Evolutionary conservation across 2,888 invertebrate genomes (phyloP), one percentile per base, ranked within the genome.

Genomic region (Piscicola geometra): DNA sequence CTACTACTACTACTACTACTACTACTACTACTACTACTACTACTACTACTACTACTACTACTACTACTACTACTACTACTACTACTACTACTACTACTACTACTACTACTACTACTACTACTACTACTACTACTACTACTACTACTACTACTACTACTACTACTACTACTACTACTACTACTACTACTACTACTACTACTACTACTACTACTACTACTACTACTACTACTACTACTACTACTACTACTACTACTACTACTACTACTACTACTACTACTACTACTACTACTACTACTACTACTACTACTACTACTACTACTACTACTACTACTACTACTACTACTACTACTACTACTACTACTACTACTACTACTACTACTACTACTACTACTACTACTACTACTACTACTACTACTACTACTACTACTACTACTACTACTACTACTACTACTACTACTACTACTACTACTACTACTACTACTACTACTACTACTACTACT

Each of bases 301-400:
- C 74, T 75, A 36, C 41, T 75, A 36, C 74, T 75, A 36, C 74
- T 75, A 73, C 0, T 75, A 73, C 41, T 73, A 36, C 74, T 75
- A 36, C 74, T 75, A 36, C 74, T 74, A 73, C 1, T 75, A 72
- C 74, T 75, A 73, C 74, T 75, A 73, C 74, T 36, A 73, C 3
- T 75, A 73, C 74, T 75, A 73, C 74, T 75, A 73, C 74, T 36
- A 73, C 74, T 75, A 75, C 74, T 75, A 73, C 1, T 75, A 36
- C 74, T 73, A 73, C 74, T 75, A 73, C 74, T 75, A 36, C 74
- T 75, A 36, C 75, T 76, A 3, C 47, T 76, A 75, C 47, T 76
- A 75, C 47, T 76, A 75, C 47, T 75, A 75, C 47, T 75, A 75
- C 47, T 76, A 75, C 47, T 76, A 73, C 47, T 76, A 75, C 47